These are phyloP conservation scores for Nemotelus pantherinus DNA, from an alignment of 2,888 invertebrate genomes.

Conservation along the genomic window DNA sequence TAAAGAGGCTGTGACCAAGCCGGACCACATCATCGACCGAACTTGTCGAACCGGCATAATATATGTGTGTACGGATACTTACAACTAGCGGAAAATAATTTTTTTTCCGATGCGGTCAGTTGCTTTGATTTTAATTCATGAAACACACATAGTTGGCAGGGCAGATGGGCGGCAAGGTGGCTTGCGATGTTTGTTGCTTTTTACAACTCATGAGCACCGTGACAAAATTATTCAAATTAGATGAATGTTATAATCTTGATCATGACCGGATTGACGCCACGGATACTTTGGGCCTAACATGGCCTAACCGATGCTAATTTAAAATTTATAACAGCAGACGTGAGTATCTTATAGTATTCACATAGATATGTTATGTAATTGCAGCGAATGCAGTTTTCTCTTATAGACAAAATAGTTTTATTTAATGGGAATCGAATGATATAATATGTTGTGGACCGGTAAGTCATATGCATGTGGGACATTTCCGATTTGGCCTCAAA, in stretches of 20 bases:
- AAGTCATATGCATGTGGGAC: background rate
- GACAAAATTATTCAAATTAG: slow-evolving; percentile 19
- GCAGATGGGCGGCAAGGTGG: no score
- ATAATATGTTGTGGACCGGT: background rate
- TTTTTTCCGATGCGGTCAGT: background rate
- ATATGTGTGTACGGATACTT: no score
- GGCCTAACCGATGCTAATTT: no score
- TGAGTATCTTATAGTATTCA: background rate
- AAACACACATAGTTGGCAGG: no score
- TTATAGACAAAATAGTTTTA: background rate
- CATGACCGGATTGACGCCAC: background rate
- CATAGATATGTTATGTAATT: background rate
- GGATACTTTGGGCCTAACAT: no score
- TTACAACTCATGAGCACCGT: background rate
- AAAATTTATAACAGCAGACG: background rate
- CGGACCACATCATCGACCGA: no score
- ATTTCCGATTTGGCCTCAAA: background rate
- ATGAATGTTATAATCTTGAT: background rate
- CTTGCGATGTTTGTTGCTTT: background rate
- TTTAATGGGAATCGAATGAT: background rate
- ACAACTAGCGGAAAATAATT: background rate
- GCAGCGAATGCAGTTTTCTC: slow-evolving; percentile 5
- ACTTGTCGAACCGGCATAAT: no score
- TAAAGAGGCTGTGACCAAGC: no score
- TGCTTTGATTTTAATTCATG: background rate